phyloP scores from a whole-genome alignment of 2,888 invertebrate species.

The Drosophila engyochracea region DNA sequence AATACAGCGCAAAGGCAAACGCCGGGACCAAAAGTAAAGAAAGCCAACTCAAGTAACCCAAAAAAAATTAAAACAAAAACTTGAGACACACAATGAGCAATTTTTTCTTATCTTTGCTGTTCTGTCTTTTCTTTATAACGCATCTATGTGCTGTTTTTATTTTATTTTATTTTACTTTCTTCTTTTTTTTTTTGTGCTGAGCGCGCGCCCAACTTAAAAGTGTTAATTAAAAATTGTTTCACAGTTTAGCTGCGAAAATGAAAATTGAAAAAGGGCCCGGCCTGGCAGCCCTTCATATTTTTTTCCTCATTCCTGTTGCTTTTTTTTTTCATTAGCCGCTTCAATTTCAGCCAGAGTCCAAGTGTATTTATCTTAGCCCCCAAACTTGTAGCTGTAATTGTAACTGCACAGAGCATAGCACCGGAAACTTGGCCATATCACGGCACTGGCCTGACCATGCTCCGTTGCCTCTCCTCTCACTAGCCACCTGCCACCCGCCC shows the following conservation, averaged over 20 bases:
- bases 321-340: conserved; percentile 73
- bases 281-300: conserved; percentile 59
- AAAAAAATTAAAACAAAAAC: conserved; percentile 52
- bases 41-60: conserved; percentile 71
- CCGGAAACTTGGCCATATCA: conserved; percentile 63
- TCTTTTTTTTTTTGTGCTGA: conserved; percentile 37
- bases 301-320: conserved; percentile 25
- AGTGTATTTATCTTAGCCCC: conserved; percentile 80
- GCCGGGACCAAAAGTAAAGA: conserved; percentile 62
- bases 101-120: conserved; percentile 51
- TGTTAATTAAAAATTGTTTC: conserved; percentile 84
- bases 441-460: conserved; percentile 15
- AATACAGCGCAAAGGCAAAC: conserved; percentile 77
- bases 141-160: conserved; percentile 36
- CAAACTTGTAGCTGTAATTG: conserved; percentile 69
- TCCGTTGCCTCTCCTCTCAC: not conserved
- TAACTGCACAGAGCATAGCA: conserved; percentile 45
- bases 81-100: conserved; percentile 76
- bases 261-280: conserved; percentile 81
- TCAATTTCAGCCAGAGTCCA: conserved; percentile 67
- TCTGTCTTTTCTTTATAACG: conserved; percentile 52
- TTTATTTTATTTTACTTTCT: conserved; percentile 47
- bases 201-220: conserved; percentile 74
- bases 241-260: conserved; percentile 84
- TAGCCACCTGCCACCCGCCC: not conserved